A percentile compares a stretch with the other conserved stretches of the same genome.
Evolutionary conservation across 1,140 invertebrate species (phyloP).

Genomic region (Ceratina calcarata): DNA sequence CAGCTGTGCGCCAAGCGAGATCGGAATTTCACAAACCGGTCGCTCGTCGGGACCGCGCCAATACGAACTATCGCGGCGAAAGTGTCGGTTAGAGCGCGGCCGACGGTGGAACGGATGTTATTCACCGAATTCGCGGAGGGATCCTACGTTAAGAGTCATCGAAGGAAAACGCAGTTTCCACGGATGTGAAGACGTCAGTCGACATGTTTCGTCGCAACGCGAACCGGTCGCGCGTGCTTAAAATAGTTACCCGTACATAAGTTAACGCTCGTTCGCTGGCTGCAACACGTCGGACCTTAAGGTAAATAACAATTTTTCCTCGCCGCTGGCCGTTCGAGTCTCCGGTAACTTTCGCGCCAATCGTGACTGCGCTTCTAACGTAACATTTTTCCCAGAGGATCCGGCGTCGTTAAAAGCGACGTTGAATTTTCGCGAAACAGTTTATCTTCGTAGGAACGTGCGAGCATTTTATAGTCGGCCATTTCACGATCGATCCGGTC

Average conservation of each 20-base stretch:
- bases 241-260: constrained; percentile 78
- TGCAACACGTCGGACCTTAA: constrained; percentile 53
- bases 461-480: constrained; percentile 16
- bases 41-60: neutral
- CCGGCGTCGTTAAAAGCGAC: neutral
- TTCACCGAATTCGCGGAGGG: neutral
- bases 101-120: too few species aligned
- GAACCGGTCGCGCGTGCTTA: constrained; percentile 78
- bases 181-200: too few species aligned
- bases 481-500: constrained; percentile 41
- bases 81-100: neutral
- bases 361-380: too few species aligned
- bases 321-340: too few species aligned
- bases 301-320: constrained; percentile 53
- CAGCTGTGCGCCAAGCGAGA: neutral
- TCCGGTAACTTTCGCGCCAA: neutral
- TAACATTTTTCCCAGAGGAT: too few species aligned
- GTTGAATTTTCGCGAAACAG: constrained; percentile 29
- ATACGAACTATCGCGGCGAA: constrained; percentile 11
- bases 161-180: neutral
- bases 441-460: constrained; percentile 17
- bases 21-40: constrained; percentile 32
- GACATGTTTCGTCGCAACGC: constrained; percentile 71
- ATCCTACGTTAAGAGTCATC: neutral
- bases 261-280: constrained; percentile 56